Base-by-base conservation (phyloP, 2,888 invertebrate species). In the Limenitis arthemis region DNA sequence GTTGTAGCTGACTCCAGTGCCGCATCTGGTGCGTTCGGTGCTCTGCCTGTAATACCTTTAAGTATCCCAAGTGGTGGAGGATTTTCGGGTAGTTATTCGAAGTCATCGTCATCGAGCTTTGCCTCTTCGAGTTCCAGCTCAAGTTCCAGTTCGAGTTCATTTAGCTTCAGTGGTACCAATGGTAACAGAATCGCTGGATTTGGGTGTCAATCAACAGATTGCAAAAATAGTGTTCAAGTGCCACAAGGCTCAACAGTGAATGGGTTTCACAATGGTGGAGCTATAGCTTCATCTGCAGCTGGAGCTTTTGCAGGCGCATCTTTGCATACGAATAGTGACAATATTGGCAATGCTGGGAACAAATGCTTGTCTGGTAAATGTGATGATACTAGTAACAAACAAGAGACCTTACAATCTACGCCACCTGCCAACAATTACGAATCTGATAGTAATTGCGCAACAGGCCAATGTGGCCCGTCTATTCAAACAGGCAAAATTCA, bases 81-180 rank as follows among this genome's bases (percentile, higher is more conserved):
- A 63, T 77, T 68, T 76, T 73, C 84, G 57, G 79, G 89, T 71
- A 80, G 83, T 69, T 75, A 78, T 69, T 70, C 87, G 32, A 74
- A 83, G 61, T 75, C 86, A 0, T 76, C 80, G 32, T 69, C 86
- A 9, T 76, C 83, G 20, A 86, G 83, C 59, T 80, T 71, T 40
- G 74, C 86, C 11, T 74, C 85, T 37, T 74, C 82, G 1, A 82
- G 84, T 64, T 73, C 85, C 32, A 84, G 82, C 61, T 70, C 85
- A 32, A 83, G 81, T 62, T 71, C 83, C 5, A 81, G 82, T 59
- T 70, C 84, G 6, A 77, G 79, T 56, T 74, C 84, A 38, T 85
- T 72, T 59, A 79, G 72, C 61, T 83, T 70, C 52, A 70, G 69
- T 53, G 77, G 81, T 5, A 54, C 63, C 6, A 65, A 65, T 29